Percentiles rank a stretch among this genome's conserved stretches.
These are phyloP conservation scores for Montipora efflorescens DNA, from an alignment of 64 coral and sea anemone species.

Conservation along the genomic window DNA sequence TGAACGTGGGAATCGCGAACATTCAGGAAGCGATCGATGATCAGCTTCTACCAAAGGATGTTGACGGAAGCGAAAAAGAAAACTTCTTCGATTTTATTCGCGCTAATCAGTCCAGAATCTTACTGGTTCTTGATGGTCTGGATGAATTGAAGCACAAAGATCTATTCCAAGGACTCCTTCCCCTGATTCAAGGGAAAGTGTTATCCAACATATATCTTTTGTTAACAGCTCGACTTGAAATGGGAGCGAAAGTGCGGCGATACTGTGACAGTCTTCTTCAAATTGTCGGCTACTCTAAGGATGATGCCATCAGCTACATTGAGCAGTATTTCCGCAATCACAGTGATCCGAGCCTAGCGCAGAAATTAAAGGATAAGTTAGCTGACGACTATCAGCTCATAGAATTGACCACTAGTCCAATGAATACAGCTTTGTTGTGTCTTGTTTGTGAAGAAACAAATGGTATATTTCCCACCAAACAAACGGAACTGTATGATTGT, in stretches of 20 bases:
- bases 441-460: constrained; percentile 25
- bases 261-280: constrained; percentile 42
- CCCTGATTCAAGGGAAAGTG: constrained; percentile 25
- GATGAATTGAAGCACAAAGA: constrained; percentile 18
- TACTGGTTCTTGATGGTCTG: constrained; percentile 49
- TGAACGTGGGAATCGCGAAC: background rate
- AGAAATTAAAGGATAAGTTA: background rate
- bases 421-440: constrained; percentile 32
- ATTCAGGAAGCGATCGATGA: constrained; percentile 13
- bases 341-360: background rate
- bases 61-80: background rate
- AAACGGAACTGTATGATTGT: background rate
- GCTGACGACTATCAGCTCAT: background rate
- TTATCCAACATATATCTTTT: constrained; percentile 2
- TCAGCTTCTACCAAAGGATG: constrained; percentile 48
- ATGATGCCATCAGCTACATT: background rate
- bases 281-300: constrained; percentile 10
- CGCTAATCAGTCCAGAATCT: constrained; percentile 46
- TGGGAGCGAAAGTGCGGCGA: constrained; percentile 10
- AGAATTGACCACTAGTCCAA: constrained; percentile 34
- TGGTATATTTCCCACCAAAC: background rate
- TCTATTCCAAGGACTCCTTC: background rate
- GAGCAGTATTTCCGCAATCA: background rate
- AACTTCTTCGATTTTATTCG: constrained; percentile 26
- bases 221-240: constrained; percentile 41